These are phyloP conservation scores for Chitala chitala DNA, from an alignment of 2,113 vertebrate species.

Conservation along the genomic window DNA sequence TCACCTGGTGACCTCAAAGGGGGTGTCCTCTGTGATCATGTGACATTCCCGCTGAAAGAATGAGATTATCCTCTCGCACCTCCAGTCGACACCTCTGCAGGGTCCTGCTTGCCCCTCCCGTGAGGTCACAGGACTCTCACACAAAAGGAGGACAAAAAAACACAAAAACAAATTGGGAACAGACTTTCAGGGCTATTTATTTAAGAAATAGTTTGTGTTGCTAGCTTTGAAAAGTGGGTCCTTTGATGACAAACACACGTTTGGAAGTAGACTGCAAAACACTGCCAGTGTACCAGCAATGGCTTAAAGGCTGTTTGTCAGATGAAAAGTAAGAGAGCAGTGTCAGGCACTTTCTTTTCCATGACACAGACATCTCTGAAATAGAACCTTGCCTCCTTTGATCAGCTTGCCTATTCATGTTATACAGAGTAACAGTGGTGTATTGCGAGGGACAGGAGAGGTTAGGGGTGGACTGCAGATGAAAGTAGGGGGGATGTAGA, in stretches of 20 bases:
- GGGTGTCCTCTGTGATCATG: constrained; percentile 42
- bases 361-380: background rate
- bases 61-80: constrained; percentile 12
- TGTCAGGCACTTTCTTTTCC: background rate
- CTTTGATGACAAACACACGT: background rate
- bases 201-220: constrained; percentile 2
- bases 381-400: constrained; percentile 7
- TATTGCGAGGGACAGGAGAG: constrained; percentile 41
- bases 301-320: background rate
- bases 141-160: background rate
- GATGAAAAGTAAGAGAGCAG: background rate
- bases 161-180: background rate
- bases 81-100: constrained; percentile 10
- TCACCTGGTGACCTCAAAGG: constrained; percentile 48
- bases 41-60: constrained; percentile 9
- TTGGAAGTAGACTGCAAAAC: background rate
- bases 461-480: constrained; percentile 34
- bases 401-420: constrained; percentile 5
- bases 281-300: background rate
- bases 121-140: background rate
- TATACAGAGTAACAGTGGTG: constrained; percentile 29
- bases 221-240: background rate
- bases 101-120: background rate
- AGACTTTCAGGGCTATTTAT: background rate
- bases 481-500: constrained; percentile 25